phyloP scores from a whole-genome alignment of 2,888 invertebrate genomes.

The Formica aserva region DNA sequence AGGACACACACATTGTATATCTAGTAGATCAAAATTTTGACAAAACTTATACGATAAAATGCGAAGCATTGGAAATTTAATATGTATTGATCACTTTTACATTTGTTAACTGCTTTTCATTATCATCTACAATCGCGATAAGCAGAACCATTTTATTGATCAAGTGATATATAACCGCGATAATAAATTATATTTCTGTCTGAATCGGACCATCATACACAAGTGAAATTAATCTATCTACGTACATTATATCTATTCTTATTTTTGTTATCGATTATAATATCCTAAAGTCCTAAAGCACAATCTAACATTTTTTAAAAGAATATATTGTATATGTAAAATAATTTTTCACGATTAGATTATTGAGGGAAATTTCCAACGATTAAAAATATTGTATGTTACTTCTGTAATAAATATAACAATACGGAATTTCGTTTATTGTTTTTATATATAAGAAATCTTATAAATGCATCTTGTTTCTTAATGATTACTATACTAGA shows the following conservation, averaged over 20 bases:
- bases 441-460: background rate
- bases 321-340: background rate
- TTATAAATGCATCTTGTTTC: background rate
- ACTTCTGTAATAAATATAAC: background rate
- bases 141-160: background rate
- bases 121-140: background rate
- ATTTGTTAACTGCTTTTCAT: background rate
- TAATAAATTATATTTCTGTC: background rate
- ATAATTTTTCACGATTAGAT: background rate
- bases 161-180: background rate
- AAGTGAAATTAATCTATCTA: background rate
- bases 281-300: background rate
- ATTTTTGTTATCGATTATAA: background rate
- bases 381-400: background rate
- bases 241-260: background rate
- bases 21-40: background rate
- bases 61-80: background rate
- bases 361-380: background rate
- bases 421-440: background rate
- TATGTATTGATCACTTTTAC: background rate
- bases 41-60: background rate
- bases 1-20: background rate
- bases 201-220: background rate
- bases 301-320: background rate
- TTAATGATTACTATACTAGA: background rate